phyloP scores from a whole-genome alignment of 2,888 invertebrate species.

The Chrysopilus asiliformis region DNA sequence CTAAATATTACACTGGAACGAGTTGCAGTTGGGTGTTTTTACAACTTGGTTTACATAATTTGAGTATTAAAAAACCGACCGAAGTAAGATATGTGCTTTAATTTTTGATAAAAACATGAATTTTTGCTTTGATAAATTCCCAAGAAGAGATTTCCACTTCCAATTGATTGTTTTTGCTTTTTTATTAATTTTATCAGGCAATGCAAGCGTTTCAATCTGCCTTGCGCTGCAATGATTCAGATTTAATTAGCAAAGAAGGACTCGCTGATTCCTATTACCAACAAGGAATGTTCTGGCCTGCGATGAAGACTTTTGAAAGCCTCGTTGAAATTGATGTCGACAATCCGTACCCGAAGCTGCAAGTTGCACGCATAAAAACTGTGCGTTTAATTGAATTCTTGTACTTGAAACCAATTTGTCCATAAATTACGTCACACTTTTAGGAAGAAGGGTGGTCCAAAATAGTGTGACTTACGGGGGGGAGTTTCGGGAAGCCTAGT shows the following conservation, averaged over 20 bases:
- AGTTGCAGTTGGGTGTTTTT: constrained; percentile 66
- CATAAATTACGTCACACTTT: no score
- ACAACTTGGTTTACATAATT: constrained; percentile 68
- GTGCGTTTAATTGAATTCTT: constrained; percentile 33
- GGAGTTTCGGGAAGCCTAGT: no score
- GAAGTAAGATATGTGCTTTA: no score
- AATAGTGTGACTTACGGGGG: no score
- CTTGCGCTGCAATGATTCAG: constrained; percentile 50
- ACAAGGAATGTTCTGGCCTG: constrained; percentile 81
- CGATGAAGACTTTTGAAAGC: constrained; percentile 74
- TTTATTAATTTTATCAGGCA: no score
- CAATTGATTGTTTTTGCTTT: no score
- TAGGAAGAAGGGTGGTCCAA: no score
- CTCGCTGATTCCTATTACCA: constrained; percentile 80
- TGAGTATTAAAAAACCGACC: constrained; percentile 56
- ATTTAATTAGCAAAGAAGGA: constrained; percentile 73
- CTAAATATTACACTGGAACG: constrained; percentile 38
- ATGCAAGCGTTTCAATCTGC: constrained; percentile 62
- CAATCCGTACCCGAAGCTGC: constrained; percentile 57
- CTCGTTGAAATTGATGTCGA: constrained; percentile 51
- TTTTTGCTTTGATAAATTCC: no score
- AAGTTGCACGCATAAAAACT: constrained; percentile 59
- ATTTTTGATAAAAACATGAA: no score
- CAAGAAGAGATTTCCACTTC: no score
- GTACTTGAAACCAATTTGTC: no score